Conservation (phyloP, 2,888 invertebrate species). For the Agrenia bidenticulata region DNA sequence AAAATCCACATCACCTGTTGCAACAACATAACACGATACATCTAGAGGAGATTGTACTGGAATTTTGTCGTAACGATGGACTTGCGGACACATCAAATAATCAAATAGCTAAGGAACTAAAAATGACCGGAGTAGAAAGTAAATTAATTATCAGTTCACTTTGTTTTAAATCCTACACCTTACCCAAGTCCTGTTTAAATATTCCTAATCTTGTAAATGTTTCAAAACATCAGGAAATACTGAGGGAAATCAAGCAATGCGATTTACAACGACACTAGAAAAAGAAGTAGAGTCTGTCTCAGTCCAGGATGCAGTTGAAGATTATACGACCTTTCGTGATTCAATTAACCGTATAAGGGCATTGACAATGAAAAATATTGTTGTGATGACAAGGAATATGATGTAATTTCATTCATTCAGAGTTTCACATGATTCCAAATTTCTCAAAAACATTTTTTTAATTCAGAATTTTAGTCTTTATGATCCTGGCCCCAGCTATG, state of each 20-base stretch:
- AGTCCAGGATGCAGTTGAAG: too few relatives aligned
- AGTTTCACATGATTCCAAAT: neutral
- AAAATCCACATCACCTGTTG: slow-evolving; percentile 74
- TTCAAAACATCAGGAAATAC: too few relatives aligned
- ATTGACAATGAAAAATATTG: slow-evolving; percentile 32
- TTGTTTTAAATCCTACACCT: too few relatives aligned
- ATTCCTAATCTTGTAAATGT: too few relatives aligned
- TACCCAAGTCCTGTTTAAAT: too few relatives aligned
- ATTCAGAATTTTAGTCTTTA: slow-evolving; percentile 34
- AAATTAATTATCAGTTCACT: too few relatives aligned
- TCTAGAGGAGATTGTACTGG: slow-evolving; percentile 88
- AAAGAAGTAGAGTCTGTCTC: too few relatives aligned
- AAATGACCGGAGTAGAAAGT: too few relatives aligned
- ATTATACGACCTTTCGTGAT: too few relatives aligned
- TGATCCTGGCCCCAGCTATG: slow-evolving; percentile 32
- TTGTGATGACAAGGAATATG: slow-evolving; percentile 37
- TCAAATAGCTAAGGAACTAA: too few relatives aligned
- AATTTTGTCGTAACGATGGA: slow-evolving; percentile 61
- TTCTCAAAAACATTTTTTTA: neutral
- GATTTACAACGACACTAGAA: too few relatives aligned
- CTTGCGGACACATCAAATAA: neutral
- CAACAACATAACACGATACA: slow-evolving; percentile 77
- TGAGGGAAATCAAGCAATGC: too few relatives aligned
- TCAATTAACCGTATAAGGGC: slow-evolving; percentile 27
- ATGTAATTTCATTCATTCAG: slow-evolving; percentile 13